Evolutionary conservation across 2,888 invertebrate genomes (phyloP), one percentile per base, ranked within the genome.

Genomic region (Liopterus haemorrhoidalis): DNA sequence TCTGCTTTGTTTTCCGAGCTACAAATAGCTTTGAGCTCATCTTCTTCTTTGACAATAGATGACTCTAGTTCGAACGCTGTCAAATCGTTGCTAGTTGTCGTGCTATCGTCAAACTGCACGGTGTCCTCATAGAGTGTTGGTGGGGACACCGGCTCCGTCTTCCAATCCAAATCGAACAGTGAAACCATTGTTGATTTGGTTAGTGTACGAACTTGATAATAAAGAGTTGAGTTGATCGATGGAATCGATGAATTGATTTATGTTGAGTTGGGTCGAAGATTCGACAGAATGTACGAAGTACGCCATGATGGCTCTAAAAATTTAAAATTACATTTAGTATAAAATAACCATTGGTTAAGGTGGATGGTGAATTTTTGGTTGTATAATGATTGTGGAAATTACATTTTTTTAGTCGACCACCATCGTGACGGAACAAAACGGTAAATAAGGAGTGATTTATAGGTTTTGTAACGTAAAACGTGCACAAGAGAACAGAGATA

Each of bases 221-320:
- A 31, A 6, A 32, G 55, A 25, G 56, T 52, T 40, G 52, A 56
- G 51, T 48, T 15, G 16, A 12, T 48, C 52, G 49, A 51, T 52
- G 57, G 53, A 63, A 65, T 66, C 43, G 33, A 57, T 42, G 46
- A 43, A 47, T 47, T 47, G 46, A 49, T 47, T 56, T 59, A 57
- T 57, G 60, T 61, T 60, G 65, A 62, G 60, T 57, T 59, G 70
- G 74, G 72, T 79, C 76, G 76, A 72, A 68, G 71, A 74, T 73
- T 75, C 73, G 71, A 73, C 74, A 70, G 68, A 74, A 74, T 74
- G 75, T 74, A 74, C 67, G 70, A 70, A 70, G 74, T 78, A 75
- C 78, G 87, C 87, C 87, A 88, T 87, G 66, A 60, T 81, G 87
- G 86, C 86, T 73, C 87, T 88, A 75, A 52, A 78, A 81, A 64